Evolutionary conservation across 2,797 vertebrate species (phyloP).

Genomic region (Arnoldichthys spilopterus): DNA sequence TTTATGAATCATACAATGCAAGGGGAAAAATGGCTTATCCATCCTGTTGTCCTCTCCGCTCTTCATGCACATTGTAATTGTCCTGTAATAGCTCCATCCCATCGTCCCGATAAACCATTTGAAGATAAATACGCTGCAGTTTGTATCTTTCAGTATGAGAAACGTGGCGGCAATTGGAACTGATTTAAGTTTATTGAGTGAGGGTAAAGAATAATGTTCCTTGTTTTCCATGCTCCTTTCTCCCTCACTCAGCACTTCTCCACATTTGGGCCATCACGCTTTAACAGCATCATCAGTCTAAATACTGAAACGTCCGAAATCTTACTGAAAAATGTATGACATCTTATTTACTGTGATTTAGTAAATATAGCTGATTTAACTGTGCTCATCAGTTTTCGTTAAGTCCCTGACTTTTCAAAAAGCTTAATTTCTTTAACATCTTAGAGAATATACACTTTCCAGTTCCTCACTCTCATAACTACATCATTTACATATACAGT

Average conservation of each 20-base stretch:
- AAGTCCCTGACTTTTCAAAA: neutral
- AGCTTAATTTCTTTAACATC: no score
- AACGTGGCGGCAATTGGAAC: slow-evolving; percentile 16
- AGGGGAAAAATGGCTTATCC: slow-evolving; percentile 19
- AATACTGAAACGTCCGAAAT: slow-evolving; percentile 28
- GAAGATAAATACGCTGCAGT: slow-evolving; percentile 18
- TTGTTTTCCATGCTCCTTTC: slow-evolving; percentile 7
- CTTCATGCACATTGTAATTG: slow-evolving; percentile 23
- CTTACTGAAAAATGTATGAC: neutral
- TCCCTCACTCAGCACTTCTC: slow-evolving; percentile 31
- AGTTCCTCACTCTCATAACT: neutral
- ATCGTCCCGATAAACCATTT: slow-evolving; percentile 7
- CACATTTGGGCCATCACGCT: neutral
- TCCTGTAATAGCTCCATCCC: slow-evolving; percentile 21
- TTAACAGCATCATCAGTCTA: slow-evolving; percentile 9
- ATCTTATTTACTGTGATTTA: slow-evolving; percentile 21
- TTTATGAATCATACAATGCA: slow-evolving; percentile 2
- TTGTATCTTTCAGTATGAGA: slow-evolving; percentile 11
- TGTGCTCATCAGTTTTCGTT: neutral
- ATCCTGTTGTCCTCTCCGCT: slow-evolving; percentile 22
- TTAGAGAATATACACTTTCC: neutral
- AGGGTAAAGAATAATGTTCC: slow-evolving; percentile 30
- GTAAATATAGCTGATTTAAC: slow-evolving; percentile 4
- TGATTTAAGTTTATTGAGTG: slow-evolving; percentile 34
- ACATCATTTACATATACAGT: no score